Evolutionary conservation across 2,797 vertebrate genomes (phyloP).

Genomic region (Tenualosa ilisha): DNA sequence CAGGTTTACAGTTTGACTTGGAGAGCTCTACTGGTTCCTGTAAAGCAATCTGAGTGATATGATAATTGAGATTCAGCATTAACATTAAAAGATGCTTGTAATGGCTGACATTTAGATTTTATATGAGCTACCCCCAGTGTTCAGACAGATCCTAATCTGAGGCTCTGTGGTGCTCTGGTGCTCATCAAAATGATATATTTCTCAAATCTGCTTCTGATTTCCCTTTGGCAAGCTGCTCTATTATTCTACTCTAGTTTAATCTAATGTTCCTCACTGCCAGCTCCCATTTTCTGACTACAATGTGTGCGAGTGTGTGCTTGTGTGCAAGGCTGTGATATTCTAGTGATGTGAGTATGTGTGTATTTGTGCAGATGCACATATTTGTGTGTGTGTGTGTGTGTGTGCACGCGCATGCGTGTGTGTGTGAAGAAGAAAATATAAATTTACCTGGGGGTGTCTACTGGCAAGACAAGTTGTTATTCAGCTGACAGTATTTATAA

Average conservation of each 20-base stretch:
- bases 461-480: not conserved
- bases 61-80: not conserved
- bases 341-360: not conserved
- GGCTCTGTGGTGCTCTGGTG: not conserved
- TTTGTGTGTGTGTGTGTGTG: not conserved
- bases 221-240: constrained; percentile 56
- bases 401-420: too few species aligned
- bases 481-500: not conserved
- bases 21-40: not conserved
- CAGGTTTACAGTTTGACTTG: constrained; percentile 11
- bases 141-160: constrained; percentile 6
- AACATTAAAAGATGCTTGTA: not conserved
- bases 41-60: not conserved
- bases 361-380: not conserved
- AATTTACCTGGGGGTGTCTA: not conserved
- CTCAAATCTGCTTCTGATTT: constrained; percentile 59
- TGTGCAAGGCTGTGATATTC: not conserved
- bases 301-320: not conserved
- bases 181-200: constrained; percentile 34
- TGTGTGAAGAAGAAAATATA: constrained; percentile 1
- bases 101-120: constrained; percentile 13
- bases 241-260: constrained; percentile 57
- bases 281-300: constrained; percentile 37
- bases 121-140: not conserved
- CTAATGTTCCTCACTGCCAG: constrained; percentile 54